Evolutionary conservation across 2,888 invertebrate species (phyloP), one percentile per base, ranked within the genome.

Genomic region (Sthenelais limicola): DNA sequence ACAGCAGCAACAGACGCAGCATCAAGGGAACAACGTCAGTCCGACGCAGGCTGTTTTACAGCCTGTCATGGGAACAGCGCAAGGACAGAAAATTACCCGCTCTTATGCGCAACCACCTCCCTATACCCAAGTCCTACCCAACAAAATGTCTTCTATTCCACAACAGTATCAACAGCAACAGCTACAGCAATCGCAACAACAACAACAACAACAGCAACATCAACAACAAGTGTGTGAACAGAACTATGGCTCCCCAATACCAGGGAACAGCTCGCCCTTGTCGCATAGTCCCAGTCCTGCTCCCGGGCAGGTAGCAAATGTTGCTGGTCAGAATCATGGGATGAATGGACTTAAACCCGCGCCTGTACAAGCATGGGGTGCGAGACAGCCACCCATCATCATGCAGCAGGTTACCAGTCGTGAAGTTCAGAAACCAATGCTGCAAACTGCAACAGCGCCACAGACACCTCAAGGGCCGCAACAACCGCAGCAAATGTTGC

Each of bases 321-420:
- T 26, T 24, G 56, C 1, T 3, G 24, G 47, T 28, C 47, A 38
- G 3, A 38, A 52, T 48, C 30, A 24, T 54, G 49, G 48, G 35
- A 32, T 35, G 18, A 48, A 26, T 18, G 33, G 43, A 28, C 77
- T 79, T 5, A 78, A 75, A 35, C 82, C 85, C 9, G 93, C 94
- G 77, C 94, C 96, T 3, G 89, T 94, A 71, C 93, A 93, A 86
- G 93, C 94, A 58, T 94, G 95, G 92, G 93, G 93, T 72, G 94
- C 94, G 71, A 90, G 94, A 67, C 96, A 96, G 87, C 94, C 95
- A 66, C 96, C 96, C 7, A 94, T 97, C 78, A 96, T 97, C 77
- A 97, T 97, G 96, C 96, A 97, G 87, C 95, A 96, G 35, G 97
- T 97, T 24, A 95, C 95, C 87, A 96, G 96, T 89, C 96, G 96